Percentiles rank a stretch among this genome's conserved stretches.
Evolutionary conservation across 2,888 invertebrate species (phyloP).

Genomic region (Stomorhina lunata): DNA sequence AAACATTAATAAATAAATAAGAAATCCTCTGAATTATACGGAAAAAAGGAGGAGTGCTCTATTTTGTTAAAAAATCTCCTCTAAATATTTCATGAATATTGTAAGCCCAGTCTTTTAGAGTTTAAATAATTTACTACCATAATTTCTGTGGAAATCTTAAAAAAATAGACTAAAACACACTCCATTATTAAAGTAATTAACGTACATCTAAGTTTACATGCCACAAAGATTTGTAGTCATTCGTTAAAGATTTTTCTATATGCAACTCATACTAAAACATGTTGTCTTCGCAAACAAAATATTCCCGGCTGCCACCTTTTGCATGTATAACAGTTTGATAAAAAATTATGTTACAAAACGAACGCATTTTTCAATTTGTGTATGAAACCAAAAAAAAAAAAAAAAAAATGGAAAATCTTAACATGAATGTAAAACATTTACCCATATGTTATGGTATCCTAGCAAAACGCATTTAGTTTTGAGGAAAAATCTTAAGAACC

Average conservation of each 20-base stretch:
- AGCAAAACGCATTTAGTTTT: conserved; percentile 17
- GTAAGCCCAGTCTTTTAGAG: not conserved
- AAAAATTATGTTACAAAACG: conserved; percentile 45
- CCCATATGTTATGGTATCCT: not conserved
- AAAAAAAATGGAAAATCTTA: not conserved
- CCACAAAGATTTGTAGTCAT: conserved; percentile 53
- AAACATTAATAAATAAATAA: conserved; percentile 9
- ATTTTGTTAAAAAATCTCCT: conserved; percentile 47
- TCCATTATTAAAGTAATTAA: conserved; percentile 66
- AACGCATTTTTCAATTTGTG: conserved; percentile 62
- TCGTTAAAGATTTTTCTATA: conserved; percentile 2
- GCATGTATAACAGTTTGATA: conserved; percentile 55
- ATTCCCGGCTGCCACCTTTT: conserved; percentile 52
- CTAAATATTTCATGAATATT: conserved; percentile 18
- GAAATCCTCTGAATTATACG: not conserved
- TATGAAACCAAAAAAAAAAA: conserved; percentile 19
- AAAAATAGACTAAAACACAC: not conserved
- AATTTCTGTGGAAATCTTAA: not conserved
- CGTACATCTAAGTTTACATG: conserved; percentile 61
- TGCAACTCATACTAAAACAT: not conserved
- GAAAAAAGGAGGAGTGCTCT: conserved; percentile 56
- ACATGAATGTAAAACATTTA: conserved; percentile 27
- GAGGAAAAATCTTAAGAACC: not conserved
- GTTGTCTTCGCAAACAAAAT: not conserved
- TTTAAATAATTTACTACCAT: not conserved